Evolutionary conservation across 2,888 invertebrate species (phyloP), one percentile per base, ranked within the genome.

Genomic region (Pedicia rivosa): DNA sequence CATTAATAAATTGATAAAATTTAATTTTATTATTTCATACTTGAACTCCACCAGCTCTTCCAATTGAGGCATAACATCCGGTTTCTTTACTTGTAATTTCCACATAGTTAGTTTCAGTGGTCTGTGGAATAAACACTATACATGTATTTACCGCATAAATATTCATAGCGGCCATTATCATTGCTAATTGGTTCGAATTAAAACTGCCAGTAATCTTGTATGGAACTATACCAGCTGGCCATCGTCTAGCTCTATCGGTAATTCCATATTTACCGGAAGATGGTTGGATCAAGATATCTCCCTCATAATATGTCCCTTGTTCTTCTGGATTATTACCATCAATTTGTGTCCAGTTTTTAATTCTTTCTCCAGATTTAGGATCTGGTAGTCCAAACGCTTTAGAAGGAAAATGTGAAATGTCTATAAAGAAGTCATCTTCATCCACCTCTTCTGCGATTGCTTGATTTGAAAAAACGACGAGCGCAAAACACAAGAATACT

Each of bases 51-150:
- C 78, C 77, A 22, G 70, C 62, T 17, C 68, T 64, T 1, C 81
- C 81, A 1, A 81, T 76, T 43, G 72, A 73, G 9, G 78, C 78
- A 79, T 79, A 80, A 50, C 81, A 81, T 1, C 80, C 80, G 0
- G 73, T 72, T 36, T 65, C 67, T 7, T 65, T 60, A 42, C 68
- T 74, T 35, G 67, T 67, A 35, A 81, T 71, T 5, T 64, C 57
- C 32, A 81, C 58, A 52, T 76, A 80, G 52, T 79, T 78, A 1
- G 44, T 50, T 47, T 79, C 74, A 2, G 10, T 37, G 3, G 36
- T 36, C 28, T 42, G 40, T 0, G 70, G 71, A 4, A 72, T 65
- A 52, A 78, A 81, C 43, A 67, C 63, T 5, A 81, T 62, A 48
- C 81, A 81, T 1, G 80, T 81, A 47, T 72, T 60, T 29, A 71